Percentiles rank a stretch among this genome's conserved stretches.
Evolutionary conservation across 1,140 invertebrate genomes (phyloP).

Genomic region (Sinonovacula constricta): DNA sequence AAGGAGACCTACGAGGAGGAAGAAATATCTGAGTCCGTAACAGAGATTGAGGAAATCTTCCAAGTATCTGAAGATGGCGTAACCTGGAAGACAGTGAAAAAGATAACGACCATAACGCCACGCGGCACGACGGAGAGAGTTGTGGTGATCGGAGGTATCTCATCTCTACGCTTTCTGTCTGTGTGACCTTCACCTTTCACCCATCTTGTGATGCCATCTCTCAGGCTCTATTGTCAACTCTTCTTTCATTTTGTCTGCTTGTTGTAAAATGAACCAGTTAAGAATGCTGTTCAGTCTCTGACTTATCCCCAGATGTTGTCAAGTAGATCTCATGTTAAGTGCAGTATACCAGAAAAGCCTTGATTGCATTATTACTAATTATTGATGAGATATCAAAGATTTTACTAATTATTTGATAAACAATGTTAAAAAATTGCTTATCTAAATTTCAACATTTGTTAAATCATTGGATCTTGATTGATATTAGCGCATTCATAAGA

Average conservation of each 20-base stretch:
- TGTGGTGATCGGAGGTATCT: conserved; percentile 71
- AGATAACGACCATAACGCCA: conserved; percentile 70
- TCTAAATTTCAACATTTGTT: too few relatives aligned
- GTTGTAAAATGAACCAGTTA: conserved; percentile 32
- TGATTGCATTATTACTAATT: too few relatives aligned
- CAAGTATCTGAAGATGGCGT: conserved; percentile 70
- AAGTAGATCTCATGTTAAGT: too few relatives aligned
- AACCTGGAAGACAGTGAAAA: conserved; percentile 71
- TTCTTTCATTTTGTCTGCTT: conserved; percentile 2
- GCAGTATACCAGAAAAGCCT: too few relatives aligned
- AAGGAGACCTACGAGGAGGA: conserved; percentile 49
- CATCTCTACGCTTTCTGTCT: conserved; percentile 7
- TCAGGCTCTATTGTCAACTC: conserved; percentile 1
- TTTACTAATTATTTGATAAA: too few relatives aligned
- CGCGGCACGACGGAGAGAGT: conserved; percentile 65
- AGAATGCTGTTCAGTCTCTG: too few relatives aligned
- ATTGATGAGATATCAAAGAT: too few relatives aligned
- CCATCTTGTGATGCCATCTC: too few relatives aligned
- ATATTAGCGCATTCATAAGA: too few relatives aligned
- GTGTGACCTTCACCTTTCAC: neutral
- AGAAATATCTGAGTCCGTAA: conserved; percentile 60
- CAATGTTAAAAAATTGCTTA: too few relatives aligned
- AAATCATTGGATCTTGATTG: too few relatives aligned
- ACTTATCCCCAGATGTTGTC: too few relatives aligned
- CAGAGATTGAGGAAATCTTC: conserved; percentile 73